Base-by-base conservation (phyloP, 2,797 vertebrate species). In the Notolepis coatsorum region DNA sequence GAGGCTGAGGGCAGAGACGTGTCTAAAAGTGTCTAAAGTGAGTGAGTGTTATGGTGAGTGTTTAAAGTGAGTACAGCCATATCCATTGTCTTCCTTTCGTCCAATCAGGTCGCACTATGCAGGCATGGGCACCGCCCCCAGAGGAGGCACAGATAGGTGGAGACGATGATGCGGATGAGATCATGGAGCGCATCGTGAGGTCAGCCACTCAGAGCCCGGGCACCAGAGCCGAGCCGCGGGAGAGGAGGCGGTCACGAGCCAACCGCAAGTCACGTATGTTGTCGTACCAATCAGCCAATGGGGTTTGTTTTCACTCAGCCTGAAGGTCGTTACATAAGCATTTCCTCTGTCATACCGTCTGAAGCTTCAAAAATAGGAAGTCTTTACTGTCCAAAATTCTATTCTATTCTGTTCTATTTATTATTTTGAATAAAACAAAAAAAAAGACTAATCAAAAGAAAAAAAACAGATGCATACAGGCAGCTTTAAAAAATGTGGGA, bases 131-230 rank as follows among this genome's bases (percentile, higher is more conserved):
- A 0, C 70, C 94, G 3, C 78, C 91, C 2, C 89, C 81, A 0
- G 95, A 96, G 0, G 96, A 97, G 17, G 68, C 91, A 0, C 93
- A 92, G 0, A 90, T 84, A 0, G 85, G 89, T 13, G 93, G 94
- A 0, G 96, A 97, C 0, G 96, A 96, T 0, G 91, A 94, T 0
- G 96, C 96, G 0, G 97, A 98, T 10, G 97, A 98, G 81, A 97
- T 99, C 84, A 99, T 99, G 97, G 96, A 99, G 81, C 95, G 95
- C 12, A 98, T 98, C 1, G 96, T 99, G 21, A 95, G 95, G 75
- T 98, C 97, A 0, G 97, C 96, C 80, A 99, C 95, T 27, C 96
- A 97, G 88, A 93, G 94, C 84, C 95, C 96, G 66, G 94, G 93
- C 82, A 94, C 95, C 81, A 91, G 96, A 84, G 86, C 90, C 0